These are phyloP conservation scores for Drosophila azteca DNA, from an alignment of 1,140 invertebrate genomes.

Conservation along the genomic window DNA sequence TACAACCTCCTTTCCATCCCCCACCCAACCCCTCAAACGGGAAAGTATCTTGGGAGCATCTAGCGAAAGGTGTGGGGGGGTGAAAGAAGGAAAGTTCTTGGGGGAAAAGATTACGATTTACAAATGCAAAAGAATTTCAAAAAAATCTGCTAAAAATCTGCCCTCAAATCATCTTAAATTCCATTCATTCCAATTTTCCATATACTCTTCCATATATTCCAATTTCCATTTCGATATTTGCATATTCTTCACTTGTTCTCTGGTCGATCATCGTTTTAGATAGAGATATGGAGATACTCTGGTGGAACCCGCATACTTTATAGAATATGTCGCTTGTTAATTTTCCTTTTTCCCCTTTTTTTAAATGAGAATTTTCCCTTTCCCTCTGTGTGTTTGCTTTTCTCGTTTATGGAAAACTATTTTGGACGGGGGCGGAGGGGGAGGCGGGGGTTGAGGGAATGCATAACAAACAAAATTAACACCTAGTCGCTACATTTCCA, in stretches of 20 bases:
- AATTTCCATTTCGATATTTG: slow-evolving; percentile 42
- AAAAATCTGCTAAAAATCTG: too few relatives aligned
- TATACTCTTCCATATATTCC: not conserved
- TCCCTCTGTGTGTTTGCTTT: slow-evolving; percentile 22
- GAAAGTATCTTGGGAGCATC: too few relatives aligned
- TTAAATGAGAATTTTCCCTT: slow-evolving; percentile 37
- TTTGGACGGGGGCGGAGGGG: slow-evolving; percentile 28
- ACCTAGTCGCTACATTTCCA: slow-evolving; percentile 76
- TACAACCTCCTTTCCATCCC: too few relatives aligned
- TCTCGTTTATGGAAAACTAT: slow-evolving; percentile 38
- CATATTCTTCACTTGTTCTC: slow-evolving; percentile 25
- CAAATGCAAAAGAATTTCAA: too few relatives aligned
- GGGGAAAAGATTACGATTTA: too few relatives aligned
- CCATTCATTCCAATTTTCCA: too few relatives aligned
- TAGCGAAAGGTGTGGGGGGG: too few relatives aligned
- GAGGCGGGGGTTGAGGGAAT: slow-evolving; percentile 3
- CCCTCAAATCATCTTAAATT: too few relatives aligned
- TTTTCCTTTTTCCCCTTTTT: slow-evolving; percentile 25
- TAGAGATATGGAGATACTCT: not conserved
- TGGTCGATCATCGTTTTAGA: too few relatives aligned
- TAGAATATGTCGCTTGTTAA: slow-evolving; percentile 58
- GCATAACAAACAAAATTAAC: slow-evolving; percentile 71
- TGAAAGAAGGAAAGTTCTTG: too few relatives aligned
- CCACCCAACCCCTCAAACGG: too few relatives aligned
- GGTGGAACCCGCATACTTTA: slow-evolving; percentile 44